phyloP scores from a whole-genome alignment of 2,797 vertebrate genomes.

The Myiotriccus ornatus region DNA sequence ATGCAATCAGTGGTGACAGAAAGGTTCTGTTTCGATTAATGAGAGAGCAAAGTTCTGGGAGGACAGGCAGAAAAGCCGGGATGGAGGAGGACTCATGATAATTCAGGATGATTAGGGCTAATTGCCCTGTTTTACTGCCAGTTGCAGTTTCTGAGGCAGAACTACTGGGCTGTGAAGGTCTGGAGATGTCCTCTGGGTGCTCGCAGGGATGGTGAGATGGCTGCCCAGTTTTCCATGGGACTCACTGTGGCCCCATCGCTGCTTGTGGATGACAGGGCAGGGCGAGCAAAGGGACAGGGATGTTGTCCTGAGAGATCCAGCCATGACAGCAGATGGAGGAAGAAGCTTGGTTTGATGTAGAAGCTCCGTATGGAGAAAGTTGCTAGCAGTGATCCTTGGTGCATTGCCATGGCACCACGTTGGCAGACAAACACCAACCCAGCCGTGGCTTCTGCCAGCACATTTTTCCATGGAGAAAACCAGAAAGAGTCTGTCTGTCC shows the following conservation, averaged over 20 bases:
- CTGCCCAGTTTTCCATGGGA: neutral
- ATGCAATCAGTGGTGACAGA: conserved; percentile 64
- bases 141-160: neutral
- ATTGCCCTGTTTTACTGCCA: neutral
- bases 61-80: neutral
- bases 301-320: neutral
- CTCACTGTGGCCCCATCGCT: neutral
- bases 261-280: neutral
- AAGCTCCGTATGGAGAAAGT: neutral
- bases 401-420: rapidly evolving
- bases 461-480: neutral
- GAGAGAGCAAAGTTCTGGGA: conserved; percentile 33
- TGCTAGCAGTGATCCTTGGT: neutral
- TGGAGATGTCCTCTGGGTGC: neutral
- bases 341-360: neutral
- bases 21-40: conserved; percentile 65
- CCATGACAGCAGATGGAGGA: neutral
- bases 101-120: neutral
- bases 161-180: neutral
- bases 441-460: rapidly evolving
- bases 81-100: neutral
- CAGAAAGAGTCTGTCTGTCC: neutral
- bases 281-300: too few relatives aligned
- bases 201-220: rapidly evolving
- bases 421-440: neutral